Conservation (phyloP, 2,888 invertebrate genomes). For the Cephus sareptanus region DNA sequence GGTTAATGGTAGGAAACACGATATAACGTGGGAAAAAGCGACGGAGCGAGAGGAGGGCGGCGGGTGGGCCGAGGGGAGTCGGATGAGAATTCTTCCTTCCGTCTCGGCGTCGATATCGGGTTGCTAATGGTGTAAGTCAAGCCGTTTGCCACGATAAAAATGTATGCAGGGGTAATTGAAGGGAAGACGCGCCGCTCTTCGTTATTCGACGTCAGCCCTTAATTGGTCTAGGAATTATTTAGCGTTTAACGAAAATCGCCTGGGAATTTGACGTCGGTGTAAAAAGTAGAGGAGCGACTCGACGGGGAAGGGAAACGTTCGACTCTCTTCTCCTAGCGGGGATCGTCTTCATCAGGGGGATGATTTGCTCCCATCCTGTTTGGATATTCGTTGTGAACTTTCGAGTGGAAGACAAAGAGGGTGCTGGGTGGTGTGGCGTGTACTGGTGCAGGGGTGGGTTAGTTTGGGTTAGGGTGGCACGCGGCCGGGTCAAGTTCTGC, state of each 20-base stretch:
- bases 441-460: neutral
- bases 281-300: no score
- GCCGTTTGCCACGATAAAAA: constrained; percentile 50
- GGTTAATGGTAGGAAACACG: constrained; percentile 5
- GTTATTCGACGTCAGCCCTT: neutral
- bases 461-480: constrained; percentile 19
- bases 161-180: constrained; percentile 55
- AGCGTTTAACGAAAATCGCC: no score
- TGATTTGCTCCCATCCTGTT: no score
- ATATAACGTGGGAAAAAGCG: constrained; percentile 6
- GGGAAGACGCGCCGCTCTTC: constrained; percentile 35
- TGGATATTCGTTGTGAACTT: no score
- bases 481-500: constrained; percentile 61
- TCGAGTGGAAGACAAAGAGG: no score
- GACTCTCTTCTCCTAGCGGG: no score
- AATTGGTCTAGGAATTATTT: no score
- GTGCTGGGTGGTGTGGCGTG: no score
- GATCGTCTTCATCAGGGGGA: no score
- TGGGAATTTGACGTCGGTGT: no score
- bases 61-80: neutral
- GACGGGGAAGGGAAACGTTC: no score
- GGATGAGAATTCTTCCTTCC: constrained; percentile 21
- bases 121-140: constrained; percentile 61
- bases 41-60: constrained; percentile 1
- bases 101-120: constrained; percentile 42